A percentile compares a stretch with the other conserved stretches of the same genome.
Evolutionary conservation across 2,888 invertebrate genomes (phyloP).

Genomic region (Pecten maximus): DNA sequence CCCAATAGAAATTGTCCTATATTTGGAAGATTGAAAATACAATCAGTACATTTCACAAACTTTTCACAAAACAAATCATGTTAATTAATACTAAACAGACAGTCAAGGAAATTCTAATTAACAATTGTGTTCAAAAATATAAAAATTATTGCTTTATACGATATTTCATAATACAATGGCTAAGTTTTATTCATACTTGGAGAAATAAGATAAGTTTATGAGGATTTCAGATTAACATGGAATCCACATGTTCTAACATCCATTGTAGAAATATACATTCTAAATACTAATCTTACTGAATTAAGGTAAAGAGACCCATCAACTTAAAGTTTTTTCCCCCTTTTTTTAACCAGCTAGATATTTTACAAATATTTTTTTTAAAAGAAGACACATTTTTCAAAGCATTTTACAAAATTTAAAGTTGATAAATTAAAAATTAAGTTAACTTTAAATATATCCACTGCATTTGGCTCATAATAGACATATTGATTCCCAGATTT

Average conservation of each 20-base stretch:
- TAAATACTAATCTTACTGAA: too few species aligned
- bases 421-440: too few species aligned
- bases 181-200: not conserved
- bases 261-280: not conserved
- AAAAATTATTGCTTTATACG: slow-evolving; percentile 25
- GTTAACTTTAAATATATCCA: too few species aligned
- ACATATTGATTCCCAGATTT: too few species aligned
- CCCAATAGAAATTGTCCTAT: not conserved
- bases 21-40: not conserved
- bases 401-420: too few species aligned
- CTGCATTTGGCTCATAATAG: too few species aligned
- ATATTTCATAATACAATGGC: not conserved
- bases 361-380: too few species aligned
- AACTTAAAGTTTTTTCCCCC: too few species aligned
- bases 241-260: not conserved
- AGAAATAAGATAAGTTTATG: not conserved
- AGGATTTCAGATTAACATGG: not conserved
- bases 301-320: too few species aligned
- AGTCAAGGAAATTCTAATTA: not conserved
- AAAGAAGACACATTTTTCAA: too few species aligned
- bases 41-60: not conserved
- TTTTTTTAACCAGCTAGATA: too few species aligned
- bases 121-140: not conserved
- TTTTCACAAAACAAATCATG: not conserved
- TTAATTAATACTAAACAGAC: not conserved